Evolutionary conservation across 2,888 invertebrate species (phyloP).

Genomic region (Aspidapion aeneum): DNA sequence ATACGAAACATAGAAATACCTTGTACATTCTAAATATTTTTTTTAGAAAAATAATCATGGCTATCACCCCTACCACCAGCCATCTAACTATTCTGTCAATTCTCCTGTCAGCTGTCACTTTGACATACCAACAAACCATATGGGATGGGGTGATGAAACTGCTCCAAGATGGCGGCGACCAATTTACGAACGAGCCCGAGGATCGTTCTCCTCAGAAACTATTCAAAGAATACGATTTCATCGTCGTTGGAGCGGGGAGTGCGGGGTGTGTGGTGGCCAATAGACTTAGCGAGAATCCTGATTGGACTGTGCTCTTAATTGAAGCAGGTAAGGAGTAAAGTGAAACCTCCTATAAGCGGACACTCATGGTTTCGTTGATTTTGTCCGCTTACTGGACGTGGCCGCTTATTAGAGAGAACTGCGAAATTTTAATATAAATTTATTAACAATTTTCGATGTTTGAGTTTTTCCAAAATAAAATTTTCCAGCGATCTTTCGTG

Average conservation of each 20-base stretch:
- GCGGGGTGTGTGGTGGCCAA: slow-evolving; percentile 76
- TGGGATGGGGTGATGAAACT: slow-evolving; percentile 54
- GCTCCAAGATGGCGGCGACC: slow-evolving; percentile 52
- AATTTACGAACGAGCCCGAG: slow-evolving; percentile 53
- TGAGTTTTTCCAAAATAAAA: too few relatives aligned
- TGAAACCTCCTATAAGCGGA: too few relatives aligned
- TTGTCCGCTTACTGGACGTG: too few relatives aligned
- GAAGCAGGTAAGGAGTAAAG: slow-evolving; percentile 74
- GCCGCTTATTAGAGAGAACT: too few relatives aligned
- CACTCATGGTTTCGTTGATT: too few relatives aligned
- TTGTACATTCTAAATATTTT: too few relatives aligned
- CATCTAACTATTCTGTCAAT: neutral
- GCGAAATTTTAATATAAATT: too few relatives aligned
- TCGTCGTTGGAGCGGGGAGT: slow-evolving; percentile 76
- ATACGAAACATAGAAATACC: too few relatives aligned
- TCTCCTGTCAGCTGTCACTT: neutral
- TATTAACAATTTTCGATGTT: too few relatives aligned
- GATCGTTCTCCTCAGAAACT: slow-evolving; percentile 51
- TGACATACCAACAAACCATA: slow-evolving; percentile 28
- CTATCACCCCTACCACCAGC: too few relatives aligned
- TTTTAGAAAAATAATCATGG: too few relatives aligned
- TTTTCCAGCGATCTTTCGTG: too few relatives aligned
- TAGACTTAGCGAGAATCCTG: slow-evolving; percentile 64
- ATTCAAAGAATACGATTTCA: slow-evolving; percentile 67
- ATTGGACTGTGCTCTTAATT: slow-evolving; percentile 65